Evolutionary conservation across 2,113 vertebrate species (phyloP).

Genomic region (Salvelinus fontinalis): DNA sequence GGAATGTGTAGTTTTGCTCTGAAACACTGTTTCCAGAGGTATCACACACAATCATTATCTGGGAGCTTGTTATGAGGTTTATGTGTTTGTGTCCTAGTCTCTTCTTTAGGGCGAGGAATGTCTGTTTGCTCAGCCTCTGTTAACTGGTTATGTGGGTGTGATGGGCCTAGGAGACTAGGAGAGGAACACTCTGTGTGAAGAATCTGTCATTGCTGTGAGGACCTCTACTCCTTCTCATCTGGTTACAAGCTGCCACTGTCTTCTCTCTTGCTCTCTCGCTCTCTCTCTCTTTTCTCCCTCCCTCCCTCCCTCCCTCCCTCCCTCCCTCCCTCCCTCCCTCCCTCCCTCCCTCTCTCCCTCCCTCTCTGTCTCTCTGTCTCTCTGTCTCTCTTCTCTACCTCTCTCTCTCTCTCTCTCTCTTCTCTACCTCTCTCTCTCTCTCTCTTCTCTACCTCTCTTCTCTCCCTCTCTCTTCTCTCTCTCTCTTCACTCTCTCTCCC

Average conservation of each 20-base stretch:
- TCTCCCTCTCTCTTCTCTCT: neutral
- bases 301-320: too few species aligned
- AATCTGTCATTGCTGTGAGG: conserved; percentile 20
- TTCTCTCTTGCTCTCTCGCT: neutral
- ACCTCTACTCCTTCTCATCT: conserved; percentile 43
- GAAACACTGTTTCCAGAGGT: neutral
- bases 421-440: neutral
- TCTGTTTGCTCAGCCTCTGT: conserved; percentile 36
- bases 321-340: too few species aligned
- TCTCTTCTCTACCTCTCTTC: neutral
- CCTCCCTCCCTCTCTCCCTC: neutral
- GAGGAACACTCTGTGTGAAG: neutral
- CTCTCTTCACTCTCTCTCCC: neutral
- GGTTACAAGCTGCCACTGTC: conserved; percentile 49
- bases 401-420: too few species aligned
- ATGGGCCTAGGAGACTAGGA: neutral
- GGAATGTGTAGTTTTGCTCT: neutral
- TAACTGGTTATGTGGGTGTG: conserved; percentile 17
- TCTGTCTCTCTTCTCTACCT: too few species aligned
- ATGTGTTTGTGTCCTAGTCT: conserved; percentile 4
- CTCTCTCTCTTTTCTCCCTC: neutral
- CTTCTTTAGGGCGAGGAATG: conserved; percentile 47
- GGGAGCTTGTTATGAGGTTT: neutral
- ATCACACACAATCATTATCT: neutral
- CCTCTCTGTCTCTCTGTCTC: neutral